Evolutionary conservation across 2,797 vertebrate genomes (phyloP), one percentile per base, ranked within the genome.

Genomic region (Lepilemur septentrionalis): DNA sequence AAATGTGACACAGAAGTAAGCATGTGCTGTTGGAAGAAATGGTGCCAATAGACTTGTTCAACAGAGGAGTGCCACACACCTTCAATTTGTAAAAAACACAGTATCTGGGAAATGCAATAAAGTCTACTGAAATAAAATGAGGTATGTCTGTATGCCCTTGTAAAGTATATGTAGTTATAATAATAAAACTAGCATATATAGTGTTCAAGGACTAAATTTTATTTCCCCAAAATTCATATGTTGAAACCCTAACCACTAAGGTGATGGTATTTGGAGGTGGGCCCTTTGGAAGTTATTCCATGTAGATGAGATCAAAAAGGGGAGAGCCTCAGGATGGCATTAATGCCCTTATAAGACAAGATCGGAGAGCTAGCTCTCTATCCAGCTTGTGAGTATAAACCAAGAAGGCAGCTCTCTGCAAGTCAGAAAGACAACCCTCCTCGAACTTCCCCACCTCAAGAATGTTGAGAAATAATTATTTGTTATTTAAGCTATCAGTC

Each of bases 311-410:
- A 9, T 30, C 7, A 23, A 67, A 38, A 32, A 22, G 38, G 1
- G 28, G 0, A 3, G 32, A 7, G 25, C 3, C 6, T 80, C 2
- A 12, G 63, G 32, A 63, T 4, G n/a, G 8, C 3, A 83, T 48
- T n/a, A 28, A 20, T 43, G 69, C 22, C 22, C 30, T 52, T 13
- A 48, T 14, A 28, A 41, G 61, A 72, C 70, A 12, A 82, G 22
- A 43, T 7, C 17, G 43, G n/a, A 79, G 35, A 30, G n/a, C 2
- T 17, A 30, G 25, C 17, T 41, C 7, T 43, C 7, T 43, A 1
- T 43, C 30, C 17, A 2, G 12, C 10, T 0, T 5, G 0, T 35
- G 17, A 57, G 6, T 9, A 41, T 2, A 22, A 0, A 88, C 14
- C 14, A 80, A 55, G 4, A 59, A 48, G 30, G 12, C 38, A 32